phyloP scores from a whole-genome alignment of 2,797 vertebrate species.

The Rhyacichthys aspro region DNA sequence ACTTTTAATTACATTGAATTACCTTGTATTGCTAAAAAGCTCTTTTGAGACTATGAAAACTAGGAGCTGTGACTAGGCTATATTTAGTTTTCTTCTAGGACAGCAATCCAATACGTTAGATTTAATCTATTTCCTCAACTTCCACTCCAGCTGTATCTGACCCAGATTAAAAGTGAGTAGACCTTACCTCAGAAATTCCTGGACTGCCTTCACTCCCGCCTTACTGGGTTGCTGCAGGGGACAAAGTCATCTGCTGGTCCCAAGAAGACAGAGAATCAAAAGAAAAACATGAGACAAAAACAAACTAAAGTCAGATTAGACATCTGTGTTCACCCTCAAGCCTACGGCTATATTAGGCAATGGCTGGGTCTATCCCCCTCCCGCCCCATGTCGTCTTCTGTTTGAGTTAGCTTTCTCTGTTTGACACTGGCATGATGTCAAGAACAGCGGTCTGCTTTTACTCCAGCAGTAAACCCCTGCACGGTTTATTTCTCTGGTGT shows the following conservation, averaged over 20 bases:
- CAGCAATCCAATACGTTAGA: no score
- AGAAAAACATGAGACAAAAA: constrained; percentile 8
- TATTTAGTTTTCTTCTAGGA: no score
- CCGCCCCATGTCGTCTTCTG: constrained; percentile 18
- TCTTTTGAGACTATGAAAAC: no score
- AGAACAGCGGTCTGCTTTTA: constrained; percentile 34
- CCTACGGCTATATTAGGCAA: constrained; percentile 73
- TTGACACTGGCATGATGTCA: constrained; percentile 59
- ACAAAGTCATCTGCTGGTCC: constrained; percentile 18
- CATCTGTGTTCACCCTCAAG: constrained; percentile 24
- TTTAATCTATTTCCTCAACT: no score
- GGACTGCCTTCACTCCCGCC: constrained; percentile 70
- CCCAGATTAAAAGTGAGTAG: not conserved
- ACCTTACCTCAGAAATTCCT: constrained; percentile 82
- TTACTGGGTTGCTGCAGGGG: constrained; percentile 71
- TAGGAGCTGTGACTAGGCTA: no score
- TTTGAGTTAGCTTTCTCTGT: constrained; percentile 24
- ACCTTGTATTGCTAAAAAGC: no score
- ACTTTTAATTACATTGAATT: no score
- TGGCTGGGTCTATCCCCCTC: constrained; percentile 11
- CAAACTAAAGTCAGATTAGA: constrained; percentile 4
- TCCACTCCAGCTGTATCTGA: no score
- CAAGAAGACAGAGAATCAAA: not conserved
- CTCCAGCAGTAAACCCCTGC: not conserved
- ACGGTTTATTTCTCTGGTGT: no score